Conservation (phyloP, 2,888 invertebrate species). For the Drosophila hamatofila region DNA sequence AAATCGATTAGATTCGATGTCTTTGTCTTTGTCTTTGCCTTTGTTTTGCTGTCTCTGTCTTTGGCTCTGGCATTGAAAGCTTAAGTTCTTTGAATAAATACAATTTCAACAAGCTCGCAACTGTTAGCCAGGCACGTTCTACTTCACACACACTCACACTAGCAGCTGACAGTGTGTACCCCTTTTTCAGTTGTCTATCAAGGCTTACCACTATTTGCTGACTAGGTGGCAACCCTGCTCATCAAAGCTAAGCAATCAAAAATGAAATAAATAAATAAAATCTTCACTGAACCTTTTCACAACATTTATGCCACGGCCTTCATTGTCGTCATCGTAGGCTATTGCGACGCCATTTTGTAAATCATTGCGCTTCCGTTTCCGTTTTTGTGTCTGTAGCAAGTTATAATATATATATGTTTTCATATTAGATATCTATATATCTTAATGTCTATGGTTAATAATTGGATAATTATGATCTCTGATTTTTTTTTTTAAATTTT, state of each 20-base stretch:
- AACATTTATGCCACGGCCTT: slow-evolving; percentile 32
- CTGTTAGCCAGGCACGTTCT: slow-evolving; percentile 15
- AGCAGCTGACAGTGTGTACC: background rate
- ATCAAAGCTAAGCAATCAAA: slow-evolving; percentile 43
- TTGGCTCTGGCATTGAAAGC: slow-evolving; percentile 12
- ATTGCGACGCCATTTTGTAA: slow-evolving; percentile 33
- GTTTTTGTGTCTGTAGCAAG: slow-evolving; percentile 1
- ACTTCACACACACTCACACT: background rate
- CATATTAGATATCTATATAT: too few relatives aligned
- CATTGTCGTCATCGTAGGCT: slow-evolving; percentile 4
- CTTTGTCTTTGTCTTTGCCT: background rate
- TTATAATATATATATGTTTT: too few relatives aligned
- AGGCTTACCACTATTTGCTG: slow-evolving; percentile 2
- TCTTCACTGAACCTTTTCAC: slow-evolving; percentile 47
- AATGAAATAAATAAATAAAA: slow-evolving; percentile 61
- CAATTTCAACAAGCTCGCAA: slow-evolving; percentile 52
- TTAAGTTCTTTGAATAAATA: slow-evolving; percentile 33
- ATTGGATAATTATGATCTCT: too few relatives aligned
- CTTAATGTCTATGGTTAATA: too few relatives aligned
- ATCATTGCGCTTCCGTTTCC: slow-evolving; percentile 49
- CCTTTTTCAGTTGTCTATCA: background rate
- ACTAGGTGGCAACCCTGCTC: slow-evolving; percentile 38
- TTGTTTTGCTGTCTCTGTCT: slow-evolving; percentile 11
- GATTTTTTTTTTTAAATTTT: too few relatives aligned
- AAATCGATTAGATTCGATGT: slow-evolving; percentile 62